Evolutionary conservation across 2,888 invertebrate genomes (phyloP).

Genomic region (Machimus atricapillus): DNA sequence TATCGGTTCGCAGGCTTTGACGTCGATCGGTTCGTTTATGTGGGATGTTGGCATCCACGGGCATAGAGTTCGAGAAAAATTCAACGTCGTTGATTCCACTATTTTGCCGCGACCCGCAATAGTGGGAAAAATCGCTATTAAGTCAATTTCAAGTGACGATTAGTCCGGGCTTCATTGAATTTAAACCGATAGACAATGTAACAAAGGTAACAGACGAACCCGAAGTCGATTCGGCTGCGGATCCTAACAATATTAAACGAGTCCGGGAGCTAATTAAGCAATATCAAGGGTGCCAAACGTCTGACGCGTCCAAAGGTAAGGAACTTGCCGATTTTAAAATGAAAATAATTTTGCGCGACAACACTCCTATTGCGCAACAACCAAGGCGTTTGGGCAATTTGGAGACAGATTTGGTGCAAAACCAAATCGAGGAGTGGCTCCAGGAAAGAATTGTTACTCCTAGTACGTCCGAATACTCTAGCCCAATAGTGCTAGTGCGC

Average conservation of each 20-base stretch:
- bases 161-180: background rate
- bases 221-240: too few species aligned
- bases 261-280: too few species aligned
- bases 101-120: background rate
- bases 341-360: conserved; percentile 49
- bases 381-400: conserved; percentile 49
- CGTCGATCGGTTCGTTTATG: background rate
- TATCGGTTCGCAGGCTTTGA: background rate
- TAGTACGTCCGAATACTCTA: conserved; percentile 52
- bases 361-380: conserved; percentile 50
- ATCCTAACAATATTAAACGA: too few species aligned
- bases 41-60: background rate
- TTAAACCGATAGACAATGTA: background rate
- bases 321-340: background rate
- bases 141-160: background rate
- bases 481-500: conserved; percentile 48
- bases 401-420: conserved; percentile 50
- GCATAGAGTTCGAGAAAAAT: background rate
- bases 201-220: too few species aligned
- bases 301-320: too few species aligned
- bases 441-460: conserved; percentile 51
- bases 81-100: background rate
- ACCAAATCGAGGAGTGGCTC: conserved; percentile 52
- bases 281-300: too few species aligned
- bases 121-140: background rate